Evolutionary conservation across 23 tunicate genomes (phyloP).

Genomic region (Corella eumyota): DNA sequence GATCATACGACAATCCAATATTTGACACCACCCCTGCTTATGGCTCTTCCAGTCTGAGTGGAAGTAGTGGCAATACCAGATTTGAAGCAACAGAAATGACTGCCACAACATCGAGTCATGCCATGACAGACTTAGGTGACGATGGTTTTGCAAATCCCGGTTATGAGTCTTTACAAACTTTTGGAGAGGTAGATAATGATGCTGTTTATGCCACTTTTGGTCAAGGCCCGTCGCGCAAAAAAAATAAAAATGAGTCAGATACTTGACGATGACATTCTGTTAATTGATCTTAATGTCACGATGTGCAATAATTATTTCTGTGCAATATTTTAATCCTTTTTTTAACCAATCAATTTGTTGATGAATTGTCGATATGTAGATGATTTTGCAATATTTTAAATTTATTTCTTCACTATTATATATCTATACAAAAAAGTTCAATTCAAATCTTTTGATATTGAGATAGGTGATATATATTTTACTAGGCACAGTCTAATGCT

Average conservation of each 20-base stretch:
- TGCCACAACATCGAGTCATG: constrained; percentile 3
- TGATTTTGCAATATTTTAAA: no score
- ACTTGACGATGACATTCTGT: constrained; percentile 9
- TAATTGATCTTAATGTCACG: no score
- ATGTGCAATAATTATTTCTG: no score
- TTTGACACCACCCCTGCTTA: constrained; percentile 24
- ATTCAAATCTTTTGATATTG: no score
- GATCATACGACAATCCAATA: constrained; percentile 47
- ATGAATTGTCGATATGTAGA: no score
- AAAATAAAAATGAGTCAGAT: constrained; percentile 5
- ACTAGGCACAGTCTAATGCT: no score
- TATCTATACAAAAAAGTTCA: no score
- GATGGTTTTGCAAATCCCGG: constrained; percentile 34
- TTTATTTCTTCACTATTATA: no score
- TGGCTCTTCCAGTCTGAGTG: constrained; percentile 33
- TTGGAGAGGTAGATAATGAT: constrained; percentile 6
- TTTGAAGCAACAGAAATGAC: constrained; percentile 15
- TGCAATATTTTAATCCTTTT: no score
- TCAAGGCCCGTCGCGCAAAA: constrained; percentile 23
- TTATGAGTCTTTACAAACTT: constrained; percentile 6
- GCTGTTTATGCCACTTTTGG: constrained; percentile 33
- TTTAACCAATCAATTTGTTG: no score
- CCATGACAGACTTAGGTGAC: constrained; percentile 1
- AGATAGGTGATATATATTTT: no score
- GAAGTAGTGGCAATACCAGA: background rate